Conservation (phyloP, 2,797 vertebrate genomes). For the Chaetodon trifasciatus region DNA sequence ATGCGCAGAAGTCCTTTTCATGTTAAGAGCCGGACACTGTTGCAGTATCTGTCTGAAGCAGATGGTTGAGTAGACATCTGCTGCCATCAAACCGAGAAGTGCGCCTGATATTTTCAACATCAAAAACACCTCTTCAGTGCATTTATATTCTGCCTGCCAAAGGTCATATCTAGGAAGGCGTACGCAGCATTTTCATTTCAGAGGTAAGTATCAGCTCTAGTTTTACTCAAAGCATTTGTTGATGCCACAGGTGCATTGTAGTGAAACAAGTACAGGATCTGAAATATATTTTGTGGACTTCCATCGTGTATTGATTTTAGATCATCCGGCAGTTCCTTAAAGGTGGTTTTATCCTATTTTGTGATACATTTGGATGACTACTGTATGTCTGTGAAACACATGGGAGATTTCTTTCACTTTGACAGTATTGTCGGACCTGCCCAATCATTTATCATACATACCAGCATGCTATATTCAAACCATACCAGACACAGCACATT, state of each 20-base stretch:
- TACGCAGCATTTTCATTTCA: constrained; percentile 23
- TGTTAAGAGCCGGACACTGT: constrained; percentile 52
- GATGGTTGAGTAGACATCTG: constrained; percentile 67
- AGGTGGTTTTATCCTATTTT: background rate
- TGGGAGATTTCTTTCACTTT: background rate
- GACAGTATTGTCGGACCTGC: background rate
- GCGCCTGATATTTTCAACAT: constrained; percentile 60
- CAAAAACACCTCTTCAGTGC: constrained; percentile 62
- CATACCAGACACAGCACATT: background rate
- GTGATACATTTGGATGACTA: background rate
- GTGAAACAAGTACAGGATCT: constrained; percentile 19
- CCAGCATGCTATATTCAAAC: background rate
- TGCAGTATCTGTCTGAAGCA: constrained; percentile 53
- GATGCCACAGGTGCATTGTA: constrained; percentile 11
- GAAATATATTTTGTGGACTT: constrained; percentile 10
- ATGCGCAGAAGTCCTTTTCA: constrained; percentile 56
- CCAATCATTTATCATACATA: background rate
- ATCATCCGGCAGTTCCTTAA: background rate
- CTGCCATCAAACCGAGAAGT: constrained; percentile 48
- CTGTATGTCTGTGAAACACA: background rate
- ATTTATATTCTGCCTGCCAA: constrained; percentile 39
- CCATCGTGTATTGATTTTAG: background rate
- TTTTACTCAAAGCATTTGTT: background rate
- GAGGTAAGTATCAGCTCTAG: constrained; percentile 12
- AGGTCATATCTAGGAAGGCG: constrained; percentile 38